Evolutionary conservation across 2,113 vertebrate species (phyloP), one percentile per base, ranked within the genome.

Genomic region (Kryptolebias marmoratus): DNA sequence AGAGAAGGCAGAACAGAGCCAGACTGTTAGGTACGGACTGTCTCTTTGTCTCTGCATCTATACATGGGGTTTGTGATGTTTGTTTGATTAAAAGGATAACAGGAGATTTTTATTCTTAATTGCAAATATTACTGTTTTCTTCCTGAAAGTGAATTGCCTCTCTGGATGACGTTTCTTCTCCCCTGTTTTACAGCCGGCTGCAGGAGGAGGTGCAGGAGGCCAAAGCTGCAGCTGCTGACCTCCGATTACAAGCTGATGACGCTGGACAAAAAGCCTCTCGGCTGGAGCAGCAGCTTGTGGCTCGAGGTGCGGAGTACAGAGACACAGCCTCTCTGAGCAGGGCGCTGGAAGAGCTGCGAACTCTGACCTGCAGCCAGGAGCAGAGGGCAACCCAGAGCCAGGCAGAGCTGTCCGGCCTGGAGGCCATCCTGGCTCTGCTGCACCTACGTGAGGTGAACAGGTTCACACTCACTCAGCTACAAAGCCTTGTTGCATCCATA

Each of bases 341-440:
- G 77, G 95, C 96, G 90, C 94, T 95, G 28, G 85, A 89, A 67
- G 94, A 96, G 44, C 88, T 96, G 75, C 94, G 87, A 60, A 83
- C 81, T 0, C 85, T 93, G 77, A 87, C 75, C 52, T 82, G 85
- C 71, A 82, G 83, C 66, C 96, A 96, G 76, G 92, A 92, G 60
- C 92, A 95, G 84, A 73, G 28, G 47, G 62, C 95, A 30, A 87
- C 90, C 63, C 93, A 94, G 60, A 93, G 88, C 91, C 94, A 88
- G 62, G 68, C 84, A 2, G 95, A 98, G 89, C 83, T 96, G 64
- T 88, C 30, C 64, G 65, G 93, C 69, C 85, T 98, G 84, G 95
- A 97, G 92, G 94, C 89, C 15, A 57, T 94, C 59, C 88, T 97
- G 78, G 86, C 91, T 27, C 90, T 96, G 73, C 81, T 96, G 53